A percentile compares a stretch with the other conserved stretches of the same genome.
Conservation (phyloP, 2,888 invertebrate species). For the Rosalia funebris region DNA sequence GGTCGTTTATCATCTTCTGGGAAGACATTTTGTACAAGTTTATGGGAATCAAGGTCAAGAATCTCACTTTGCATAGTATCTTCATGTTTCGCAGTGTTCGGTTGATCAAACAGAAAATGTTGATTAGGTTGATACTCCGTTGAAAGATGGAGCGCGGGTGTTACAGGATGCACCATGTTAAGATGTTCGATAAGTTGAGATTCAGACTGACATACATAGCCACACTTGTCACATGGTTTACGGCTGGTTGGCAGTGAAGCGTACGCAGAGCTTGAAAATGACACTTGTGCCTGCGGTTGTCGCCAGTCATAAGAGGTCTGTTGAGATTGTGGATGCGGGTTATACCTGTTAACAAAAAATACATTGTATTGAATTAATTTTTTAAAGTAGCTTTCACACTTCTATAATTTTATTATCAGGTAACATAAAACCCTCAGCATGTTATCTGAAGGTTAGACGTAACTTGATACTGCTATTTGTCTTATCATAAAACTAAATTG, state of each 20-base stretch:
- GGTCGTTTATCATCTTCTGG: constrained; percentile 64
- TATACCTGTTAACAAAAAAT: no score
- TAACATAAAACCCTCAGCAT: no score
- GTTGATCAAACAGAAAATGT: constrained; percentile 61
- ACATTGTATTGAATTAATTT: no score
- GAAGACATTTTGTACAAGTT: constrained; percentile 75
- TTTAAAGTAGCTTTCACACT: no score
- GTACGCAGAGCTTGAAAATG: constrained; percentile 67
- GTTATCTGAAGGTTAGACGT: no score
- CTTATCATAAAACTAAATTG: no score
- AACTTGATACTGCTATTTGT: no score
- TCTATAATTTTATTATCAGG: no score
- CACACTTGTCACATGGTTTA: constrained; percentile 86
- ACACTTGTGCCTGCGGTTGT: constrained; percentile 57
- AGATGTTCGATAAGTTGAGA: constrained; percentile 80
- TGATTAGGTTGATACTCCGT: constrained; percentile 61
- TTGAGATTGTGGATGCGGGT: constrained; percentile 63
- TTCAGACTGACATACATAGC: constrained; percentile 80
- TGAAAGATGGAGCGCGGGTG: constrained; percentile 54
- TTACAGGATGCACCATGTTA: constrained; percentile 71
- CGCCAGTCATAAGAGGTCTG: constrained; percentile 64
- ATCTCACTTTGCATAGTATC: constrained; percentile 83
- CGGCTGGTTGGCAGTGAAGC: constrained; percentile 76
- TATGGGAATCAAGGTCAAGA: constrained; percentile 88
- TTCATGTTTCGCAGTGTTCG: constrained; percentile 70